phyloP scores from a whole-genome alignment of 2,797 vertebrate species.

The Crocodylus rhombifer region DNA sequence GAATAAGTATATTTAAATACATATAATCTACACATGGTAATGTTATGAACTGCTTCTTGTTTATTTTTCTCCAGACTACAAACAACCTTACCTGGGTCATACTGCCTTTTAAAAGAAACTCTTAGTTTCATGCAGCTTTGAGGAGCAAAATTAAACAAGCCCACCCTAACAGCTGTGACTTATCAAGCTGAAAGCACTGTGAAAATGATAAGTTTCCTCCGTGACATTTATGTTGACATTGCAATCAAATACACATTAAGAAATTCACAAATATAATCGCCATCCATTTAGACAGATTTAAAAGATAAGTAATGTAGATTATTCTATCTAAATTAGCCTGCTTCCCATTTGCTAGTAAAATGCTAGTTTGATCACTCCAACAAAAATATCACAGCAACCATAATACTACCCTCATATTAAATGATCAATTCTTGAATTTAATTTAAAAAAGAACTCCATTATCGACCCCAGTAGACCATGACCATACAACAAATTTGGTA shows the following conservation, averaged over 20 bases:
- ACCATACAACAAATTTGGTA: neutral
- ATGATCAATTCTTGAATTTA: neutral
- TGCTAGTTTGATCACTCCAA: conserved; percentile 2
- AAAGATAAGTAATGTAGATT: conserved; percentile 25
- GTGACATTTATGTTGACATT: conserved; percentile 69
- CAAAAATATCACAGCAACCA: conserved; percentile 9
- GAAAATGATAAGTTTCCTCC: conserved; percentile 51
- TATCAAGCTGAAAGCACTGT: conserved; percentile 59
- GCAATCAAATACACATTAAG: conserved; percentile 72
- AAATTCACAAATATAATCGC: conserved; percentile 61
- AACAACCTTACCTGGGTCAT: neutral
- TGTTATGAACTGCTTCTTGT: neutral
- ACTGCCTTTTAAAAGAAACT: conserved; percentile 16
- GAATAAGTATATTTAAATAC: neutral
- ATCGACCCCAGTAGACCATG: neutral
- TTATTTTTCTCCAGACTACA: neutral
- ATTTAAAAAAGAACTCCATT: conserved; percentile 26
- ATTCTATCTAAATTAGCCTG: conserved; percentile 47
- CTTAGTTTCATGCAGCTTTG: conserved; percentile 9
- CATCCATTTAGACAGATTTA: conserved; percentile 39
- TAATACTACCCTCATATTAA: neutral
- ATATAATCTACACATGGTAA: neutral
- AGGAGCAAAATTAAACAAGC: conserved; percentile 36
- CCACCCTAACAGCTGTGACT: conserved; percentile 43
- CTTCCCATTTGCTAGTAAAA: conserved; percentile 35